Conservation (phyloP, 2,888 invertebrate genomes). For the Augiades crinisus region DNA sequence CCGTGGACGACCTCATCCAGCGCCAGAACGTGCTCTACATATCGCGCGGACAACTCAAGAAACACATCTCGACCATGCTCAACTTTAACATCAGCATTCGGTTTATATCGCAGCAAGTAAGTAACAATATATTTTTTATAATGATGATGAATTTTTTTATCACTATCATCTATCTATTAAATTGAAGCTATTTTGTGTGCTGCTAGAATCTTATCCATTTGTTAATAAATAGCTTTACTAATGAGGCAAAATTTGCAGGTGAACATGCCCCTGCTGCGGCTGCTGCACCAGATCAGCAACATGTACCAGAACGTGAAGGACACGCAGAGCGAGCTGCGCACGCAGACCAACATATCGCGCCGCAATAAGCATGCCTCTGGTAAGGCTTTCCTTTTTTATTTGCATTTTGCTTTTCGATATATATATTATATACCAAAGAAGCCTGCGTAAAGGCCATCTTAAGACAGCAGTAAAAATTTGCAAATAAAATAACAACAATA, state of each 20-base stretch:
- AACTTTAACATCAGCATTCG: conserved; percentile 94
- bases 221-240: no score
- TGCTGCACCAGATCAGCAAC: conserved; percentile 97
- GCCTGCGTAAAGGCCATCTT: no score
- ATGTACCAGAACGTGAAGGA: conserved; percentile 99
- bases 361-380: conserved; percentile 67
- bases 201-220: no score
- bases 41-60: conserved; percentile 92
- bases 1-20: conserved; percentile 91
- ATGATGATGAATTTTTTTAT: no score
- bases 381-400: no score
- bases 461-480: no score
- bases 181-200: no score
- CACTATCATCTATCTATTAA: no score
- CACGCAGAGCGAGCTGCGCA: conserved; percentile 93
- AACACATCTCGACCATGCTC: conserved; percentile 94
- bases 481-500: no score
- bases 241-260: conserved; percentile 81
- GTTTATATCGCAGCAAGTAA: conserved; percentile 93
- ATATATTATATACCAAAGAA: no score
- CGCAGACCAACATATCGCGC: conserved; percentile 71
- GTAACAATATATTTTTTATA: no score
- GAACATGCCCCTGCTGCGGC: conserved; percentile 95
- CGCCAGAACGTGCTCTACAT: conserved; percentile 93
- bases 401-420: no score